phyloP scores from a whole-genome alignment of 2,888 invertebrate genomes.

The Phoronis australis region DNA sequence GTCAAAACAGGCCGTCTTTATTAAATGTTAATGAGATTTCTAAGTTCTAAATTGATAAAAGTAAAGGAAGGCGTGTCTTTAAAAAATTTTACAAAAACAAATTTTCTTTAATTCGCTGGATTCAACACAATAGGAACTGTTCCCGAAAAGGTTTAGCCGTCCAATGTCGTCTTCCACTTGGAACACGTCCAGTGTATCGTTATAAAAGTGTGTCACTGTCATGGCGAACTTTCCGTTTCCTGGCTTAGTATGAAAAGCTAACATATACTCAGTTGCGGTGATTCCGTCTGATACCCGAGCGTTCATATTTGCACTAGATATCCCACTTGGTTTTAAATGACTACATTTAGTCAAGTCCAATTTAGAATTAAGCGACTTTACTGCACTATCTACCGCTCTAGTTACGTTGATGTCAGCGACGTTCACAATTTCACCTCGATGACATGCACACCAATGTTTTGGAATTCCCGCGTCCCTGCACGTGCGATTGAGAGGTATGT shows the following conservation, averaged over 20 bases:
- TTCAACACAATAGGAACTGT: slow-evolving; percentile 50
- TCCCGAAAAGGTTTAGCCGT: slow-evolving; percentile 51
- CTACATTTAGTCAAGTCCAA: slow-evolving; percentile 61
- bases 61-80: too few relatives aligned
- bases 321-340: too few relatives aligned
- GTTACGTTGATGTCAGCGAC: slow-evolving; percentile 58
- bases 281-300: slow-evolving; percentile 59
- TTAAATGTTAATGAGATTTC: too few relatives aligned
- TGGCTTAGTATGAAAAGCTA: slow-evolving; percentile 64
- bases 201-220: slow-evolving; percentile 64
- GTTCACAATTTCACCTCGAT: slow-evolving; percentile 61
- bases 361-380: slow-evolving; percentile 62
- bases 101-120: slow-evolving; percentile 32
- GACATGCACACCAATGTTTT: slow-evolving; percentile 85
- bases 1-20: too few relatives aligned
- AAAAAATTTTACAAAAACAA: slow-evolving; percentile 50
- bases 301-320: too few relatives aligned
- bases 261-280: slow-evolving; percentile 57
- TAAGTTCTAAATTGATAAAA: too few relatives aligned
- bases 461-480: slow-evolving; percentile 74
- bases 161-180: slow-evolving; percentile 63
- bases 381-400: slow-evolving; percentile 60
- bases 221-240: slow-evolving; percentile 74
- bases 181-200: slow-evolving; percentile 37
- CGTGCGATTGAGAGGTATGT: slow-evolving; percentile 67